Base-by-base conservation (phyloP, 2,888 invertebrate species). In the Itoplectis maculator region DNA sequence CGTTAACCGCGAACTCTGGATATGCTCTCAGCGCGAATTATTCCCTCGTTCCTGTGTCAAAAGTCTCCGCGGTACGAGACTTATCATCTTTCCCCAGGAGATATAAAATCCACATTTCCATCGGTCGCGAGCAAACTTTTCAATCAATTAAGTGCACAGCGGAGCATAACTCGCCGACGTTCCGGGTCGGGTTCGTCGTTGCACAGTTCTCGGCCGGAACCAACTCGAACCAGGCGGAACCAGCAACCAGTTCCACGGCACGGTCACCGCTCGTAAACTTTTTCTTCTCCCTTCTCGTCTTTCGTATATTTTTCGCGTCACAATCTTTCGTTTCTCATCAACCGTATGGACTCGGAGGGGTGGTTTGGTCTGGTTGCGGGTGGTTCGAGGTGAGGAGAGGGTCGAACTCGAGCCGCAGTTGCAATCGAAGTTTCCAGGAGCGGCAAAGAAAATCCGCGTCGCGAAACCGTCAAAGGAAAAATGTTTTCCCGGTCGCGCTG, bases 61-160 rank as follows among this genome's bases (percentile, higher is more conserved):
- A 61, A 75, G 68, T n/a, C n/a, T n/a, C 54, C 11, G 6, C 35
- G 42, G n/a, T 8, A 42, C 29, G 65, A 11, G 8, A n/a, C 13
- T 42, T 15, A 45, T 47, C 40, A 42, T 49, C n/a, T 35, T 65
- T 40, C 40, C 42, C 47, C 49, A 47, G 54, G 20, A 18, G 47
- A 54, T 68, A 66, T 61, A 75, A 82, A 79, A 76, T 76, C 79
- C 61, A 76, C 45, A 68, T 73, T 75, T 72, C 76, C 82, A 76
- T 73, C 63, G 61, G 68, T 54, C 42, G 42, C 56, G n/a, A n/a
- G n/a, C n/a, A 76, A 82, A 82, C 68, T 82, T 82, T 82, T 82
- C 56, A 82, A 82, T 82, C 79, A 82, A 82, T 79, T 82, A 79
- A 72, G 76, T 73, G 72, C 72, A 18, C n/a, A 47, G 47, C 75